phyloP scores from a whole-genome alignment of 2,888 invertebrate species.

The Biston stratarius region DNA sequence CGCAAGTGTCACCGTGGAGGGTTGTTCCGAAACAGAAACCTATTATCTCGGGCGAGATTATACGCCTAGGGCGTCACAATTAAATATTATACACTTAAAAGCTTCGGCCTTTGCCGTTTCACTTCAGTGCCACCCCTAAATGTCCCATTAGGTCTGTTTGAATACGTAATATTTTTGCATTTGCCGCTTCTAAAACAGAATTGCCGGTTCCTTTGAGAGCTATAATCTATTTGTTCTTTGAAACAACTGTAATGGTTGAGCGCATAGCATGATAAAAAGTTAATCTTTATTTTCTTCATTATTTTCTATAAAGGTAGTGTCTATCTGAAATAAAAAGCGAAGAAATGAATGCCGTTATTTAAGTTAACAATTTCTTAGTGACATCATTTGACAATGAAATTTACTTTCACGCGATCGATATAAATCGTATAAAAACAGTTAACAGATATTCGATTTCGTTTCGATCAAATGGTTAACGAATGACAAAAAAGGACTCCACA shows the following conservation, averaged over 20 bases:
- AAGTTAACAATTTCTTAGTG: conserved; percentile 41
- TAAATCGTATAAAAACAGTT: conserved; percentile 59
- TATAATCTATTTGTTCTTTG: conserved; percentile 86
- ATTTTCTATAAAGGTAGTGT: conserved; percentile 31
- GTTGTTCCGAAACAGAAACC: conserved; percentile 86
- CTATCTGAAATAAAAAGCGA: conserved; percentile 38
- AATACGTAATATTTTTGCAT: conserved; percentile 87
- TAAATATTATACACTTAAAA: conserved; percentile 87
- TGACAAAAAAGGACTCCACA: conserved; percentile 68
- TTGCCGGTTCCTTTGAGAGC: conserved; percentile 85
- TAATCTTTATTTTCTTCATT: conserved; percentile 64
- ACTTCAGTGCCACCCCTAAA: conserved; percentile 86
- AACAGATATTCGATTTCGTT: conserved; percentile 64
- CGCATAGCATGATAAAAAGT: conserved; percentile 78
- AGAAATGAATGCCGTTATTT: conserved; percentile 21
- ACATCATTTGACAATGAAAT: conserved; percentile 57
- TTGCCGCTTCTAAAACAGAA: conserved; percentile 84
- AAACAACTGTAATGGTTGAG: conserved; percentile 83
- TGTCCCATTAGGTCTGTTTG: conserved; percentile 87
- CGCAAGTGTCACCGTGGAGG: conserved; percentile 83
- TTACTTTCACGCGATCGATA: conserved; percentile 61
- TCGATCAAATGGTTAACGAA: conserved; percentile 64
- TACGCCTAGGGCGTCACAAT: conserved; percentile 87
- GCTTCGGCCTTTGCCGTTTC: conserved; percentile 87
- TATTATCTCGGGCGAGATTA: conserved; percentile 87